phyloP scores from a whole-genome alignment of 1,140 invertebrate genomes.

The Propsilocerus akamusi region DNA sequence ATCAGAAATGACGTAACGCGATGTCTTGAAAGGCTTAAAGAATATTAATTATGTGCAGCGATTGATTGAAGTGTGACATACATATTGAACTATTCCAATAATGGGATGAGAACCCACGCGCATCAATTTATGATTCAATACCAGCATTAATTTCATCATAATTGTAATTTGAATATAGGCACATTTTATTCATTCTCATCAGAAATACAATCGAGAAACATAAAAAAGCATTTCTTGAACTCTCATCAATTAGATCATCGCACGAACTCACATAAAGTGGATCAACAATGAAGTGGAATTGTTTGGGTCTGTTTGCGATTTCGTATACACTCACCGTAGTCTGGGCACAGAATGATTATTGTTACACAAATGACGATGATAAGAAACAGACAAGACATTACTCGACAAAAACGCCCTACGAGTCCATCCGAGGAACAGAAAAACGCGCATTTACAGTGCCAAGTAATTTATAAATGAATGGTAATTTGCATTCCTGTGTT shows the following conservation, averaged over 20 bases:
- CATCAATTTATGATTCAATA: no score
- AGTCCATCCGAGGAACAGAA: slow-evolving; percentile 31
- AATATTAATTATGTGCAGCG: no score
- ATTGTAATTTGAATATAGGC: neutral
- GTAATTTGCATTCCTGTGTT: neutral
- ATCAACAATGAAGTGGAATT: neutral
- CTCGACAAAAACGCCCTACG: slow-evolving; percentile 41
- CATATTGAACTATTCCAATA: no score
- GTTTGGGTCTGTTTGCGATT: neutral
- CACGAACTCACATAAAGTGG: neutral
- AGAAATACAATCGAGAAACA: neutral
- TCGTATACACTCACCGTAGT: slow-evolving; percentile 8
- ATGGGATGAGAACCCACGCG: no score
- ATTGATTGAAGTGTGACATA: no score
- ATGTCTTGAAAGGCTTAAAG: no score
- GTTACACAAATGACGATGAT: slow-evolving; percentile 33
- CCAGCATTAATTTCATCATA: no score
- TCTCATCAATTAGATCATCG: no score
- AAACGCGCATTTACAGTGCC: slow-evolving; percentile 30
- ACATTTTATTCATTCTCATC: neutral
- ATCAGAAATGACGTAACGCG: no score
- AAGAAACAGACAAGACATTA: slow-evolving; percentile 34
- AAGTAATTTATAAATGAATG: slow-evolving; percentile 22
- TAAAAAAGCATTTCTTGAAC: no score
- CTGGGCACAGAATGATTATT: slow-evolving; percentile 33